phyloP scores from a whole-genome alignment of 2,888 invertebrate genomes.

The Graphium colonna region DNA sequence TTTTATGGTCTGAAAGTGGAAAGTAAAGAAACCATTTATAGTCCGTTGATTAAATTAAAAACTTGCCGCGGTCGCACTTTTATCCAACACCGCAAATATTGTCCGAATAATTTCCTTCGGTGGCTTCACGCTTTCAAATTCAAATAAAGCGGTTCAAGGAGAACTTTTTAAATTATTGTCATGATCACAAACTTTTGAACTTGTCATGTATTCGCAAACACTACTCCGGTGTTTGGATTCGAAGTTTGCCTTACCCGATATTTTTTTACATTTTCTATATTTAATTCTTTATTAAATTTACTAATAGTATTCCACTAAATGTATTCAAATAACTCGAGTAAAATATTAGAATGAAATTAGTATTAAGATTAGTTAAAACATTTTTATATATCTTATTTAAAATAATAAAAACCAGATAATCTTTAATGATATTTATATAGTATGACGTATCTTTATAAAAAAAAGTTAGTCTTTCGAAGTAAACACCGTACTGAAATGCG shows the following conservation, averaged over 20 bases:
- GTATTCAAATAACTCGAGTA: neutral
- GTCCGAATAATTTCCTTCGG: conserved; percentile 33
- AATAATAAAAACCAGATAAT: too few species aligned
- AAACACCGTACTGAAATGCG: too few species aligned
- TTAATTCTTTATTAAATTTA: too few species aligned
- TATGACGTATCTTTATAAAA: too few species aligned
- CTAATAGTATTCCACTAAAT: too few species aligned
- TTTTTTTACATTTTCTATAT: too few species aligned
- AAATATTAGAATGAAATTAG: too few species aligned
- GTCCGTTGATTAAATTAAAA: neutral
- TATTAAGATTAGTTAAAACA: too few species aligned
- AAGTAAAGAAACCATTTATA: conserved; percentile 1
- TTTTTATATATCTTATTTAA: too few species aligned
- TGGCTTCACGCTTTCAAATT: conserved; percentile 3
- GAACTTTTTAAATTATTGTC: conserved; percentile 9
- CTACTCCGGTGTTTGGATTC: neutral
- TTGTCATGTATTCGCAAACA: conserved; percentile 1
- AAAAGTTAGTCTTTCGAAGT: too few species aligned
- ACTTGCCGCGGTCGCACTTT: neutral
- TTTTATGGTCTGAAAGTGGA: neutral
- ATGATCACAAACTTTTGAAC: neutral
- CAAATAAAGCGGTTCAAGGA: conserved; percentile 5
- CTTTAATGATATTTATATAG: too few species aligned
- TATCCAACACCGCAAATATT: conserved; percentile 20
- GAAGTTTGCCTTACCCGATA: neutral